These are phyloP conservation scores for Lepisosteus oculatus DNA, from an alignment of 2,113 vertebrate genomes.

Conservation along the genomic window DNA sequence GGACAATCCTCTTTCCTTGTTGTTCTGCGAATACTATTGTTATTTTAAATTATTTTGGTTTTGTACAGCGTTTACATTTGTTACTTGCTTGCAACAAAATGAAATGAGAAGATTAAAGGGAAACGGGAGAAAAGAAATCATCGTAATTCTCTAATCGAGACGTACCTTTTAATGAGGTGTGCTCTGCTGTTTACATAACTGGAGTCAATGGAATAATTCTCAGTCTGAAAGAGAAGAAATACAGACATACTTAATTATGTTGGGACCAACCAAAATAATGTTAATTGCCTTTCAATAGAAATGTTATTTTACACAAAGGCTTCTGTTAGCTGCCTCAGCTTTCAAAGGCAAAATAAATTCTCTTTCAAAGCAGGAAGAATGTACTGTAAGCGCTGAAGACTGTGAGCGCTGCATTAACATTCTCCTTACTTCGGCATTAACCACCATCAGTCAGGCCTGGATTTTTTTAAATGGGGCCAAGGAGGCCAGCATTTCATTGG, in stretches of 20 bases:
- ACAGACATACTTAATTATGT: constrained; percentile 66
- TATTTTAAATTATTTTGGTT: no score
- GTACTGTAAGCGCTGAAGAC: constrained; percentile 44
- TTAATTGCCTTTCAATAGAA: constrained; percentile 70
- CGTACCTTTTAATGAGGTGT: constrained; percentile 99
- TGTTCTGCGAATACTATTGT: no score
- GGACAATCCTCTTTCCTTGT: no score
- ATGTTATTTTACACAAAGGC: constrained; percentile 70
- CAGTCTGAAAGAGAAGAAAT: constrained; percentile 80
- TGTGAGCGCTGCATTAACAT: constrained; percentile 25
- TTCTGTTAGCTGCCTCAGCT: constrained; percentile 53
- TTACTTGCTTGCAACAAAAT: no score
- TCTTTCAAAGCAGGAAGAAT: constrained; percentile 58
- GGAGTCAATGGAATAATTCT: constrained; percentile 98
- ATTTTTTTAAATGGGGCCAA: constrained; percentile 63
- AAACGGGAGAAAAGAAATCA: constrained; percentile 48
- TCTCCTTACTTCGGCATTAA: constrained; percentile 26
- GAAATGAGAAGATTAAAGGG: no score
- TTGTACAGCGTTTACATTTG: no score
- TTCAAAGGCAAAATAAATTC: constrained; percentile 61
- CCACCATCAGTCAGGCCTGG: constrained; percentile 44
- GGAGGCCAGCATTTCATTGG: constrained; percentile 45
- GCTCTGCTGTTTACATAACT: constrained; percentile 98
- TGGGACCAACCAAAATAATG: constrained; percentile 60
- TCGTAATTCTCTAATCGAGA: constrained; percentile 63